Percentiles rank a stretch among this genome's conserved stretches.
These are phyloP conservation scores for Heliconius melpomene DNA, from an alignment of 1,140 invertebrate species.

Conservation along the genomic window DNA sequence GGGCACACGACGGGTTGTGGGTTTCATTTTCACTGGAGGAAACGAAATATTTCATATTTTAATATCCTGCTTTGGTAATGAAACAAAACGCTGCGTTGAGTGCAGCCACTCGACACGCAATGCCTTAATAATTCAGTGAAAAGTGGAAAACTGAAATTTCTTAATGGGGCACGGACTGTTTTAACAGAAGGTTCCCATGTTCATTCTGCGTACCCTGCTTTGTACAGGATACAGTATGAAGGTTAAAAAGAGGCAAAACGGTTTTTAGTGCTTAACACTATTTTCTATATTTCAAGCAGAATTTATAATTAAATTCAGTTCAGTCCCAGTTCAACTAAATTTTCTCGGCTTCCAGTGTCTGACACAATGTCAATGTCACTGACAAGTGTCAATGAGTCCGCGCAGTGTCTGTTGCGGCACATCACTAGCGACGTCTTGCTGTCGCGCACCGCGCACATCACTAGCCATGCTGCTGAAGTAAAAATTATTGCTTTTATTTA, in stretches of 20 bases:
- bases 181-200: too few species aligned
- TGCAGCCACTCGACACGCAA: not conserved
- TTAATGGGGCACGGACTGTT: not conserved
- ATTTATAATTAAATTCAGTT: too few species aligned
- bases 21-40: too few species aligned
- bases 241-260: not conserved
- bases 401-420: constrained; percentile 38
- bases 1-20: too few species aligned
- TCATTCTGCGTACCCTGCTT: too few species aligned
- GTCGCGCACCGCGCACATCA: constrained; percentile 32
- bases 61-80: too few species aligned
- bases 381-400: constrained; percentile 42
- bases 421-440: constrained; percentile 30
- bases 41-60: too few species aligned
- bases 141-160: not conserved
- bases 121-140: not conserved
- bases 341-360: constrained; percentile 17
- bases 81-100: not conserved
- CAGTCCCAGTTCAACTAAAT: too few species aligned
- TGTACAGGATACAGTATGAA: too few species aligned
- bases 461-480: constrained; percentile 23
- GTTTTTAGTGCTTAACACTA: not conserved
- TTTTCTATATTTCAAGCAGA: too few species aligned
- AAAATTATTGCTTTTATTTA: not conserved
- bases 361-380: constrained; percentile 35